Conservation (phyloP, 2,797 vertebrate genomes). For the Lycodopsis pacificus region DNA sequence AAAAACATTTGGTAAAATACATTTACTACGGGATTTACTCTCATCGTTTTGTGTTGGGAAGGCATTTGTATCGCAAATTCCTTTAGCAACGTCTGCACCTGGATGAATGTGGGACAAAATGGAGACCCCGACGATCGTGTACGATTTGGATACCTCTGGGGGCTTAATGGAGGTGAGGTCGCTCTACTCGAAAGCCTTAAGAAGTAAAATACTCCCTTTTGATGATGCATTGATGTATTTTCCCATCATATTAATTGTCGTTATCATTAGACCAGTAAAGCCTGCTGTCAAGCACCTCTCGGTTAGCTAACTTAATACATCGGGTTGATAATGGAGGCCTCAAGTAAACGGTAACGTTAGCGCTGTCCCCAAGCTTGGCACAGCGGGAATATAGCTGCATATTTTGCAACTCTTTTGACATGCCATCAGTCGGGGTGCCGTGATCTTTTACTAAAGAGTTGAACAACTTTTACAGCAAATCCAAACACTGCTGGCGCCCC, state of each 20-base stretch:
- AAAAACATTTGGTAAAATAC: neutral
- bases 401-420: neutral
- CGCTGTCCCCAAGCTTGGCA: conserved; percentile 7
- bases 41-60: neutral
- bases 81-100: conserved; percentile 60
- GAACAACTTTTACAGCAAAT: conserved; percentile 90
- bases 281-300: neutral
- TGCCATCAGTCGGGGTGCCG: neutral
- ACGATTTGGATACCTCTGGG: conserved; percentile 98
- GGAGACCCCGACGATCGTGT: conserved; percentile 99
- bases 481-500: conserved; percentile 95
- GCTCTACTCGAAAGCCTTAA: conserved; percentile 40
- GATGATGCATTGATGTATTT: neutral
- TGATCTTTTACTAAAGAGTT: neutral
- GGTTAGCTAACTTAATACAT: neutral
- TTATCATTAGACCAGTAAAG: rapidly evolving
- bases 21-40: conserved; percentile 7
- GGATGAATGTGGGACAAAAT: conserved; percentile 99
- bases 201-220: neutral
- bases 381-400: conserved; percentile 8
- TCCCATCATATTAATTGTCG: rapidly evolving
- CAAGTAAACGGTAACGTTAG: conserved; percentile 15
- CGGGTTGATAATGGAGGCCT: conserved; percentile 53
- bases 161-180: conserved; percentile 96
- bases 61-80: conserved; percentile 12